A percentile compares a stretch with the other conserved stretches of the same genome.
Conservation (phyloP, 2,113 vertebrate genomes). For the Brachionichthys hirsutus region DNA sequence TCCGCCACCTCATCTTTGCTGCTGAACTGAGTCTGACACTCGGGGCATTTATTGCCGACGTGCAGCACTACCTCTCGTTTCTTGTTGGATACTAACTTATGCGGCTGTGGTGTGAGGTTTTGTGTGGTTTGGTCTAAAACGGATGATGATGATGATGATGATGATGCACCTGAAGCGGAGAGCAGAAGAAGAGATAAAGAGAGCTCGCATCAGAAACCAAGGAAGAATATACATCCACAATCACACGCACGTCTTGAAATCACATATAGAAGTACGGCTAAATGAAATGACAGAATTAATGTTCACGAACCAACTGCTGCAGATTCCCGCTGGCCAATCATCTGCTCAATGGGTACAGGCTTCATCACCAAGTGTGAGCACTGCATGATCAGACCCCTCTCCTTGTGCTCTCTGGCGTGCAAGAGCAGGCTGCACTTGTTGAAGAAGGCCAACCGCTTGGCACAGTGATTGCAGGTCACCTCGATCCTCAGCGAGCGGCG, state of each 20-base stretch:
- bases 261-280: too few relatives aligned
- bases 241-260: too few relatives aligned
- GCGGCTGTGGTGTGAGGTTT: conserved; percentile 28
- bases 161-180: conserved; percentile 38
- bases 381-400: conserved; percentile 96
- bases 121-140: conserved; percentile 26
- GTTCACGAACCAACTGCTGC: conserved; percentile 66
- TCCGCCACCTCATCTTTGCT: conserved; percentile 84
- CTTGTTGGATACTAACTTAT: conserved; percentile 58
- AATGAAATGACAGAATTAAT: background rate
- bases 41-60: conserved; percentile 83
- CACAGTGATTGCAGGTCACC: conserved; percentile 96
- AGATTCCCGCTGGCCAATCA: conserved; percentile 90
- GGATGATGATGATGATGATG: conserved; percentile 1
- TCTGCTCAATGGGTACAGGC: conserved; percentile 90
- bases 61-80: conserved; percentile 71
- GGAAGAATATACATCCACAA: background rate
- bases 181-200: conserved; percentile 38
- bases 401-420: conserved; percentile 96
- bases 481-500: conserved; percentile 94
- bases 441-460: conserved; percentile 94
- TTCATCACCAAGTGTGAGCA: conserved; percentile 96
- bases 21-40: conserved; percentile 88
- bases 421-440: conserved; percentile 97
- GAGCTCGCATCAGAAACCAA: conserved; percentile 21